Evolutionary conservation across 2,888 invertebrate species (phyloP).

Genomic region (Podabrus alpinus): DNA sequence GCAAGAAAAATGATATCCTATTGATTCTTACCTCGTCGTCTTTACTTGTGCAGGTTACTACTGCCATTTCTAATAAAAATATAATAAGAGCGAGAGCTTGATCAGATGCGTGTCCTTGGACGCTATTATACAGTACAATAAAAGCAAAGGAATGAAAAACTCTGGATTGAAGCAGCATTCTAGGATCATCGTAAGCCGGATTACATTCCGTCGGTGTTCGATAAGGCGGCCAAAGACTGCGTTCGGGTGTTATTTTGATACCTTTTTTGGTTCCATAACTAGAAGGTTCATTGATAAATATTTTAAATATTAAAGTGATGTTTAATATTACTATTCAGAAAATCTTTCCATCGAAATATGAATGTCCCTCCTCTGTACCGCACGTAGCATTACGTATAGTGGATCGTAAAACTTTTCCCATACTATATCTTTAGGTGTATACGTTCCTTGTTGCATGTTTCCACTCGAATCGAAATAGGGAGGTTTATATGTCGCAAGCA

Average conservation of each 20-base stretch:
- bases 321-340: slow-evolving; percentile 75
- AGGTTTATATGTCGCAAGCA: slow-evolving; percentile 67
- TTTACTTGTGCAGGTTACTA: slow-evolving; percentile 57
- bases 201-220: slow-evolving; percentile 69
- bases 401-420: slow-evolving; percentile 96
- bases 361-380: slow-evolving; percentile 90
- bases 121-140: slow-evolving; percentile 82
- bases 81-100: slow-evolving; percentile 85
- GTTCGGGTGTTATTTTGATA: slow-evolving; percentile 48
- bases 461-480: slow-evolving; percentile 84
- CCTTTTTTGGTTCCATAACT: not conserved
- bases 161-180: slow-evolving; percentile 63
- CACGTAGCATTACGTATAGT: slow-evolving; percentile 85
- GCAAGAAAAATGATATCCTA: not conserved
- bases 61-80: slow-evolving; percentile 84
- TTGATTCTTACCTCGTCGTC: slow-evolving; percentile 52
- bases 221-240: slow-evolving; percentile 77
- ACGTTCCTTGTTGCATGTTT: slow-evolving; percentile 80
- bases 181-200: slow-evolving; percentile 70
- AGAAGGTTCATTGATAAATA: not conserved
- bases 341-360: slow-evolving; percentile 94
- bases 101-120: slow-evolving; percentile 79
- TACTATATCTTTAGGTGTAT: slow-evolving; percentile 82
- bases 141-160: slow-evolving; percentile 77
- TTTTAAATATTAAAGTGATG: not conserved